A percentile compares a stretch with the other conserved stretches of the same genome.
These are phyloP conservation scores for Platycheirus rosarum DNA, from an alignment of 2,888 invertebrate genomes.

Conservation along the genomic window DNA sequence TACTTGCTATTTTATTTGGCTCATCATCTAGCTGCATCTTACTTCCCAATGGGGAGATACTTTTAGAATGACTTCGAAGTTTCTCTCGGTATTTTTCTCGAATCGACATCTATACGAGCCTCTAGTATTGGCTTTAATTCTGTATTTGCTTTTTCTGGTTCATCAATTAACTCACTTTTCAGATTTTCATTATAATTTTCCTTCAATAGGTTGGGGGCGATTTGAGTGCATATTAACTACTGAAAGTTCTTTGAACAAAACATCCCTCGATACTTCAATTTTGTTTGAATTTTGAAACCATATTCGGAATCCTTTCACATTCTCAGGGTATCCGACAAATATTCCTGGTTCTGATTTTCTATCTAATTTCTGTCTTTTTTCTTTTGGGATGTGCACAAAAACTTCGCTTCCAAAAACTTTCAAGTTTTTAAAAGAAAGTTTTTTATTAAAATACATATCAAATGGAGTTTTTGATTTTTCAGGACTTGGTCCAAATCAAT, in stretches of 20 bases:
- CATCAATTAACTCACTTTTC: too few species aligned
- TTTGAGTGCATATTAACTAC: constrained; percentile 13
- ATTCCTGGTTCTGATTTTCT: constrained; percentile 74
- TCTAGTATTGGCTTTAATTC: background rate
- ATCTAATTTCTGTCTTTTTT: constrained; percentile 30
- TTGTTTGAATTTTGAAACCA: constrained; percentile 17
- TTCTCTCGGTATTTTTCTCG: background rate
- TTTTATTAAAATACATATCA: too few species aligned
- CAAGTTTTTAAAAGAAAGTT: constrained; percentile 39
- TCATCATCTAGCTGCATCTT: background rate
- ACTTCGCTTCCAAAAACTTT: too few species aligned
- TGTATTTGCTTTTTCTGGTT: background rate
- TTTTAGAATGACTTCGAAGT: constrained; percentile 2
- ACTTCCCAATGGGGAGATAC: background rate
- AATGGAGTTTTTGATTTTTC: constrained; percentile 72
- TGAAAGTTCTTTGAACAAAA: constrained; percentile 29
- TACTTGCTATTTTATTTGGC: background rate
- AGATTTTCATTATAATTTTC: background rate
- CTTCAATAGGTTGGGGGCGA: background rate
- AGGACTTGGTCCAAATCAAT: constrained; percentile 76
- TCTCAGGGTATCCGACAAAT: constrained; percentile 77
- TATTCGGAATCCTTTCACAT: constrained; percentile 8
- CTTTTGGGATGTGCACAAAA: constrained; percentile 75
- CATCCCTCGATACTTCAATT: constrained; percentile 40
- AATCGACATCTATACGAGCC: background rate